These are phyloP conservation scores for Asteroscopus sphinx DNA, from an alignment of 2,888 invertebrate species.

Conservation along the genomic window DNA sequence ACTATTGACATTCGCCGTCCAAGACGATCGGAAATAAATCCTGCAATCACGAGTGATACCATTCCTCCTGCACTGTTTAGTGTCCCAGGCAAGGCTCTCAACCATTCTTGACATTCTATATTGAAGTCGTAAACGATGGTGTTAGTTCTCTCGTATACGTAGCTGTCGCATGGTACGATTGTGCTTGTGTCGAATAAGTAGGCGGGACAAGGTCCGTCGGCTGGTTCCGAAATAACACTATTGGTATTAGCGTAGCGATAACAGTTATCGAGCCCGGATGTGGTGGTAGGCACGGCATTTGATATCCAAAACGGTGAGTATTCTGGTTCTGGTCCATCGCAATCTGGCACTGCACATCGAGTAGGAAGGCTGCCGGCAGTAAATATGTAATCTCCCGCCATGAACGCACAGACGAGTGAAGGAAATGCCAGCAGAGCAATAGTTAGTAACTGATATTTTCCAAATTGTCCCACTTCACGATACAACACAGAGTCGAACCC, in stretches of 20 bases:
- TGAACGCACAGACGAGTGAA: conserved; percentile 75
- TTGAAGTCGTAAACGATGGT: conserved; percentile 82
- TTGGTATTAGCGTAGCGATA: conserved; percentile 70
- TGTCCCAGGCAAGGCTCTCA: conserved; percentile 93
- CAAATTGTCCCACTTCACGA: conserved; percentile 78
- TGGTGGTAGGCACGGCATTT: conserved; percentile 73
- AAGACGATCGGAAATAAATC: conserved; percentile 92
- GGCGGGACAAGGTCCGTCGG: conserved; percentile 68
- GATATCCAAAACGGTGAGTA: conserved; percentile 77
- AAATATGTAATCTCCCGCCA: conserved; percentile 83
- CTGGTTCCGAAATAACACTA: conserved; percentile 36
- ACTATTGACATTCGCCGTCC: conserved; percentile 79
- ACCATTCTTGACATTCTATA: conserved; percentile 91
- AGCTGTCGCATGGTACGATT: conserved; percentile 74
- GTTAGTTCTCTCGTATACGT: conserved; percentile 78
- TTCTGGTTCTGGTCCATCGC: conserved; percentile 72
- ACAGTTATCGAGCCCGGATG: conserved; percentile 79
- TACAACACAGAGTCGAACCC: conserved; percentile 78
- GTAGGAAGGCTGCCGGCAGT: conserved; percentile 79
- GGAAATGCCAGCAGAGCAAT: conserved; percentile 73
- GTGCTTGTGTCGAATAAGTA: conserved; percentile 73
- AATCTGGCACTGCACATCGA: conserved; percentile 76
- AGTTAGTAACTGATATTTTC: conserved; percentile 78
- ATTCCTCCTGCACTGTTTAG: conserved; percentile 93
- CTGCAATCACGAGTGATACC: conserved; percentile 91